phyloP scores from a whole-genome alignment of 2,888 invertebrate species.

The Chaitophorus viminalis region DNA sequence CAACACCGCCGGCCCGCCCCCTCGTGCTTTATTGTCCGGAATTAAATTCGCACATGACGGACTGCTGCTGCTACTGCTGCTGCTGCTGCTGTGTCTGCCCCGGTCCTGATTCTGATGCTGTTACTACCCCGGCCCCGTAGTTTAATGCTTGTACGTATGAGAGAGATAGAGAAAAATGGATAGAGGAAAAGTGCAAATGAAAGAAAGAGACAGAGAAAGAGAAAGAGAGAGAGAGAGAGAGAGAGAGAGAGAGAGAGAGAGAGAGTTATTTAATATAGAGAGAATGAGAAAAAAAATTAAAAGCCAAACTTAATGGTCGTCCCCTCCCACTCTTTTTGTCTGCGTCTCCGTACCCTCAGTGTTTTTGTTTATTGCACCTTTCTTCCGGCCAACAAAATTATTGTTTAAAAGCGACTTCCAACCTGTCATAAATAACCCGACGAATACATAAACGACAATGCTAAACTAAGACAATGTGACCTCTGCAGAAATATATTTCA shows the following conservation, averaged over 20 bases:
- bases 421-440: conserved; percentile 58
- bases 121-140: neutral
- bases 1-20: conserved; percentile 20
- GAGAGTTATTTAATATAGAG: conserved; percentile 11
- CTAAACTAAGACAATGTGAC: conserved; percentile 54
- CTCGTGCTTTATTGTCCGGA: conserved; percentile 61
- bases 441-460: conserved; percentile 52
- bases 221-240: conserved; percentile 30
- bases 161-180: neutral
- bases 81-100: conserved; percentile 13
- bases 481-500: conserved; percentile 47
- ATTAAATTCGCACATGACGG: conserved; percentile 61
- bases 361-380: conserved; percentile 61
- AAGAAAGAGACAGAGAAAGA: conserved; percentile 24
- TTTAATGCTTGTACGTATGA: neutral
- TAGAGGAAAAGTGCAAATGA: no score
- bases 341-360: neutral
- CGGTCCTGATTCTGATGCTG: neutral
- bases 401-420: conserved; percentile 54
- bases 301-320: conserved; percentile 57
- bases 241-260: neutral
- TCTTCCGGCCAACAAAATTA: conserved; percentile 60
- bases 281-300: conserved; percentile 49
- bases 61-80: conserved; percentile 46
- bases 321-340: conserved; percentile 1